phyloP scores from a whole-genome alignment of 2,113 vertebrate genomes.

The Willisornis vidua region DNA sequence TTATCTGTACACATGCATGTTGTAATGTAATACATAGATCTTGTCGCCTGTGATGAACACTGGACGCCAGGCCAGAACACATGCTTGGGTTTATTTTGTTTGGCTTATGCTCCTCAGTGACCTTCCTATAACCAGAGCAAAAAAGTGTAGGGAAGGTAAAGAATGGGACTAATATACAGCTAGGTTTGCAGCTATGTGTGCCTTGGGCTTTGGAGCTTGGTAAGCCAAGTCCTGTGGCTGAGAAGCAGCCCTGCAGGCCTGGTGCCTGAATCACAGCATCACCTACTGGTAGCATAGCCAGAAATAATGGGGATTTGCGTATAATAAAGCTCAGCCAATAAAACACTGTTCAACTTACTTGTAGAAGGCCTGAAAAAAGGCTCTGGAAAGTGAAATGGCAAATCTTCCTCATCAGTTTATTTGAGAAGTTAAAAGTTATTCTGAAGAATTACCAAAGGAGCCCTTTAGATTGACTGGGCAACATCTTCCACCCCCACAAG shows the following conservation, averaged over 20 bases:
- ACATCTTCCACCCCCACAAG: neutral
- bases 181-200: neutral
- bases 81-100: neutral
- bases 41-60: neutral
- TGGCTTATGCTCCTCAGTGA: neutral
- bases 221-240: neutral
- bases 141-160: neutral
- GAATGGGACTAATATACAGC: neutral
- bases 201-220: neutral
- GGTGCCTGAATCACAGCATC: neutral
- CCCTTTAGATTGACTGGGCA: neutral
- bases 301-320: neutral
- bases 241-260: neutral
- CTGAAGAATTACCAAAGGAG: neutral
- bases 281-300: neutral
- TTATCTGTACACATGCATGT: neutral
- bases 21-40: neutral
- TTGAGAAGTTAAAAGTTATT: neutral
- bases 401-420: neutral
- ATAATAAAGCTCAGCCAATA: neutral
- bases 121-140: neutral
- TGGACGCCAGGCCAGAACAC: neutral
- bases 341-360: neutral
- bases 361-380: neutral
- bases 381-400: neutral